Percentiles rank a stretch among this genome's conserved stretches.
These are phyloP conservation scores for Berghia stephanieae DNA, from an alignment of 1,140 invertebrate genomes.

Conservation along the genomic window DNA sequence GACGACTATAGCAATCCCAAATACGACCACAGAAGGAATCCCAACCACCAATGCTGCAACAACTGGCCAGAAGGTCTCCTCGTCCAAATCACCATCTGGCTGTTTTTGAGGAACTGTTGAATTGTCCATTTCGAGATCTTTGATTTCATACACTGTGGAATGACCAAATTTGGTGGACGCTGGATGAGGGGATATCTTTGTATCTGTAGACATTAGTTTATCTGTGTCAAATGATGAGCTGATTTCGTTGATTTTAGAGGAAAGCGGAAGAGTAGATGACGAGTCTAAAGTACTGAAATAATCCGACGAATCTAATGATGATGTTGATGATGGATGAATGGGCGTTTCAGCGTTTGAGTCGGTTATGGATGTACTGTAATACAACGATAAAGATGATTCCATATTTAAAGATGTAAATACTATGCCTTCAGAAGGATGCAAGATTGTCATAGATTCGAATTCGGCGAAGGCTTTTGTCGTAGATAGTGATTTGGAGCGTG, in stretches of 20 bases:
- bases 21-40: slow-evolving; percentile 40
- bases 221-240: too few species aligned
- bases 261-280: too few species aligned
- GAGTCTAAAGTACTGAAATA: too few species aligned
- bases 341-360: too few species aligned
- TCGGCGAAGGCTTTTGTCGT: not conserved
- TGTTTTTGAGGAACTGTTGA: not conserved
- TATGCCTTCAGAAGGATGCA: too few species aligned
- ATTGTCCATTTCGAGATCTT: not conserved
- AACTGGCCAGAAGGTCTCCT: slow-evolving; percentile 39
- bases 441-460: not conserved
- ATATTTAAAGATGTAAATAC: too few species aligned
- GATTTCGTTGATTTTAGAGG: too few species aligned
- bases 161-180: not conserved
- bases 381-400: too few species aligned
- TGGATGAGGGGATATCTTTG: not conserved
- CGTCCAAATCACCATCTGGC: not conserved
- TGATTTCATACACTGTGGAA: not conserved
- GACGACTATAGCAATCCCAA: slow-evolving; percentile 41
- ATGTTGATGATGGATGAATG: too few species aligned
- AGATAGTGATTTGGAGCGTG: not conserved
- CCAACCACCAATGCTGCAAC: slow-evolving; percentile 41
- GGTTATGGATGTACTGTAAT: too few species aligned
- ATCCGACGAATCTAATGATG: too few species aligned
- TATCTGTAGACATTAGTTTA: not conserved